Evolutionary conservation across 2,888 invertebrate genomes (phyloP), one percentile per base, ranked within the genome.

Genomic region (Hyppa rectilinea): DNA sequence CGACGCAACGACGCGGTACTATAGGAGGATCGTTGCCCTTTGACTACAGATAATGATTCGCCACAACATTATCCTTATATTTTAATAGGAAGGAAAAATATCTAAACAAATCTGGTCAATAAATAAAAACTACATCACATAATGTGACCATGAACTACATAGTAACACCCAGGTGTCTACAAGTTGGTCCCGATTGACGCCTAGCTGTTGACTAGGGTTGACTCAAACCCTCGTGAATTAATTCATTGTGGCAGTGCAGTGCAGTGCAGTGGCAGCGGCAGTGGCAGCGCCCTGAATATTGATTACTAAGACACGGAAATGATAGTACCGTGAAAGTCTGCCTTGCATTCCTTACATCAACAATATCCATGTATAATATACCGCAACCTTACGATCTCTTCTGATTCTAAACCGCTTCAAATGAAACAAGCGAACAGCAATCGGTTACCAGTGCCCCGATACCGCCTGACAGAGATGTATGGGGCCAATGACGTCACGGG

Each of bases 401-500:
- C 40, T 17, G 43, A 68, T 53, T 66, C 34, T 49, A 58, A 69
- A 68, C 29, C 71, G 53, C 60, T 85, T 65, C 55, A 71, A 67
- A 83, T 67, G 58, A 71, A 78, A 81, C 73, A 77, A 64, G 65
- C 31, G 64, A 71, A 74, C 71, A 73, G 73, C 73, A 80, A 84
- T 84, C 83, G 80, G 73, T 86, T 86, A 82, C 68, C 70, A 66
- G 66, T 49, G 55, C 68, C 43, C 52, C 66, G 65, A 63, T 36
- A 55, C 62, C 43, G 55, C 43, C 69, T 78, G 85, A 84, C 84
- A 86, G 83, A 85, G 87, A 85, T 65, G 81, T 82, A 86, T 82
- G 84, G 74, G 76, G 45, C 60, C 66, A 62, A 63, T 73, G 87
- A 82, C 80, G 85, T 67, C 78, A 75, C 70, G 71, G 61, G 81